Conservation (phyloP, 1,140 invertebrate genomes). For the Prorops nasuta region DNA sequence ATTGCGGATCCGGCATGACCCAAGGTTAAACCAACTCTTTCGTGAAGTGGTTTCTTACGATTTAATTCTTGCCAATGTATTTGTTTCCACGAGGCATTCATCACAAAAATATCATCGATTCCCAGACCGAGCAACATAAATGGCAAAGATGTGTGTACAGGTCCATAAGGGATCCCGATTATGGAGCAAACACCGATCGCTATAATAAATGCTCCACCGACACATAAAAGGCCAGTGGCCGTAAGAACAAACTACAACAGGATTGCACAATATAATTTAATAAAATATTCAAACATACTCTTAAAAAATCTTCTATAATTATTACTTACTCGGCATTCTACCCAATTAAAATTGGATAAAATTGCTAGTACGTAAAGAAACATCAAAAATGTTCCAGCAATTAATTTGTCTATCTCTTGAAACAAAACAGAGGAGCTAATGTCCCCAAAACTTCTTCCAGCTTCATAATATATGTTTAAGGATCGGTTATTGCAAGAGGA, state of each 20-base stretch:
- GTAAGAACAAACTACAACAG: conserved; percentile 43
- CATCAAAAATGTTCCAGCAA: conserved; percentile 69
- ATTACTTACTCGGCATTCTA: conserved; percentile 66
- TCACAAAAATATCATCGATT: conserved; percentile 80
- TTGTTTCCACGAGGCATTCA: conserved; percentile 73
- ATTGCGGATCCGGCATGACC: conserved; percentile 81
- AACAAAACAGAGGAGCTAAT: conserved; percentile 68
- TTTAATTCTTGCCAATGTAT: conserved; percentile 51
- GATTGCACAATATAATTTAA: no score
- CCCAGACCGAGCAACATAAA: conserved; percentile 80
- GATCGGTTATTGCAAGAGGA: no score
- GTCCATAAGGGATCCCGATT: conserved; percentile 73
- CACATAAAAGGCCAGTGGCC: conserved; percentile 65
- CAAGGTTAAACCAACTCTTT: conserved; percentile 68
- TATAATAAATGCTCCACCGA: conserved; percentile 74
- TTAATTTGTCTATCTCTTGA: conserved; percentile 70
- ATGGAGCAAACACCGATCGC: conserved; percentile 73
- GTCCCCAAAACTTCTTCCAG: conserved; percentile 73
- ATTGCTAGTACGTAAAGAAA: conserved; percentile 72
- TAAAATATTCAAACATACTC: not conserved
- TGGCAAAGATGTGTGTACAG: conserved; percentile 78
- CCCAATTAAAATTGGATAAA: conserved; percentile 71
- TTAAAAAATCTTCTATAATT: not conserved
- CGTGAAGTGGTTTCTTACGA: conserved; percentile 56
- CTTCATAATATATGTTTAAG: no score